phyloP scores from a whole-genome alignment of 2,113 vertebrate species.

The Nycticryphes semicollaris region DNA sequence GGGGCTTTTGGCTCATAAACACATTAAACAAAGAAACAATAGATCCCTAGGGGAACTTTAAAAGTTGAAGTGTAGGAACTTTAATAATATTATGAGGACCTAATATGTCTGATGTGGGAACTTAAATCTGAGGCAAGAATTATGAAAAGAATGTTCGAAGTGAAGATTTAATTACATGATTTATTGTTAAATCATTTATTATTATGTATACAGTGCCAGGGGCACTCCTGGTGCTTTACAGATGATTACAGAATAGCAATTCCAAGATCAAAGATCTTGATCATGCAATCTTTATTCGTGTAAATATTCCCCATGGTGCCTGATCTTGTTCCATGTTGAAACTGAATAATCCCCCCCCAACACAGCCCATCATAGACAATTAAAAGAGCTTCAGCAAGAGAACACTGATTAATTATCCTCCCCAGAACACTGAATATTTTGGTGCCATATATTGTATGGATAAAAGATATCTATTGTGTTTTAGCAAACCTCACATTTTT shows the following conservation, averaged over 20 bases:
- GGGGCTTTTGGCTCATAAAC: conserved; percentile 50
- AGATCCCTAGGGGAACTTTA: conserved; percentile 46
- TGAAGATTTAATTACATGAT: conserved; percentile 59
- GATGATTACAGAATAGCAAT: conserved; percentile 58
- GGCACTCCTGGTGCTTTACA: conserved; percentile 55
- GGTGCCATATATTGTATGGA: conserved; percentile 34
- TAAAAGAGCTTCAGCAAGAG: conserved; percentile 39
- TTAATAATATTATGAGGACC: conserved; percentile 52
- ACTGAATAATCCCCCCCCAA: not conserved
- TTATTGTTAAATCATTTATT: conserved; percentile 59
- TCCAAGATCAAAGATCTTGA: conserved; percentile 56
- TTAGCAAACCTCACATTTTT: conserved; percentile 54
- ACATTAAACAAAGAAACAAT: conserved; percentile 67
- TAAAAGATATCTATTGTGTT: conserved; percentile 58
- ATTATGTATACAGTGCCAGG: conserved; percentile 52
- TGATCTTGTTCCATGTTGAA: conserved; percentile 39
- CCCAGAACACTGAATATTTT: conserved; percentile 14
- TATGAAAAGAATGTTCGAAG: conserved; percentile 41
- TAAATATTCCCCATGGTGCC: conserved; percentile 41
- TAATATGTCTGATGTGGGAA: conserved; percentile 56
- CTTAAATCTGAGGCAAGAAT: conserved; percentile 50
- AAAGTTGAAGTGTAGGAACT: conserved; percentile 59
- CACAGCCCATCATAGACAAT: conserved; percentile 7
- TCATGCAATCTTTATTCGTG: conserved; percentile 48
- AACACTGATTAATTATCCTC: conserved; percentile 37